Evolutionary conservation across 2,113 vertebrate genomes (phyloP).

Genomic region (Copsychus sechellarum): DNA sequence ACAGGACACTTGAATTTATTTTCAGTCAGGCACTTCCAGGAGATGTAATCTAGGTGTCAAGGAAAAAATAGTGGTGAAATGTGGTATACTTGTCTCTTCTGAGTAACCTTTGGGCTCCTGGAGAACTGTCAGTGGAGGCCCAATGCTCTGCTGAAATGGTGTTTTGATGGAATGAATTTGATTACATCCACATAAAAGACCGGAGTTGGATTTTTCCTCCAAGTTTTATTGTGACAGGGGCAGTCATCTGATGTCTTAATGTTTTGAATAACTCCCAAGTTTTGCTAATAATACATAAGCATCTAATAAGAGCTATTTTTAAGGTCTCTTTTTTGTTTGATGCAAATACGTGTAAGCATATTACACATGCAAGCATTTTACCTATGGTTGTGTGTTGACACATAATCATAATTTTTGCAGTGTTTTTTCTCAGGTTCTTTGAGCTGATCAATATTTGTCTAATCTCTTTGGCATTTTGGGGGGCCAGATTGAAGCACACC

Average conservation of each 20-base stretch:
- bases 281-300: not conserved
- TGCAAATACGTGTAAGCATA: not conserved
- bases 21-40: not conserved
- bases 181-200: not conserved
- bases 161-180: not conserved
- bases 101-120: not conserved
- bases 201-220: not conserved
- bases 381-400: accelerated
- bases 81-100: not conserved
- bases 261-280: not conserved
- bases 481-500: not conserved
- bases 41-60: not conserved
- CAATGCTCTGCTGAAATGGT: not conserved
- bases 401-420: not conserved
- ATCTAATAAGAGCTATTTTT: not conserved
- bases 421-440: not conserved
- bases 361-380: not conserved
- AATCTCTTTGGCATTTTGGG: not conserved
- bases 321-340: not conserved
- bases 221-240: not conserved
- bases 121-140: not conserved
- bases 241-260: not conserved
- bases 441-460: not conserved
- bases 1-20: not conserved
- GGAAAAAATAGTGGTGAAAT: not conserved